Evolutionary conservation across 2,797 vertebrate species (phyloP).

Genomic region (Anas bernieri): DNA sequence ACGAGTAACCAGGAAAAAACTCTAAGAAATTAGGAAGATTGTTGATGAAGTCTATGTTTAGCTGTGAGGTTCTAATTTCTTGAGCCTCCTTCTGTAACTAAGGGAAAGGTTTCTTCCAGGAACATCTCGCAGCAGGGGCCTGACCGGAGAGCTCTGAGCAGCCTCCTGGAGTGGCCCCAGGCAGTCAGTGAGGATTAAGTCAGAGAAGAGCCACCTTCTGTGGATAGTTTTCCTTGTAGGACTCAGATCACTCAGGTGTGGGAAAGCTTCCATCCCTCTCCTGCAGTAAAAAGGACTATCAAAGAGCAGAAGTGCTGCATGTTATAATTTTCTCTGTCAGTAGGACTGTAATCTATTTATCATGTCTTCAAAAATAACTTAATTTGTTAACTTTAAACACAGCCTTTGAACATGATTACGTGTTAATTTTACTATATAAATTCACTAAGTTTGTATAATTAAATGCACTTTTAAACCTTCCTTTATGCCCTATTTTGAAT

Average conservation of each 20-base stretch:
- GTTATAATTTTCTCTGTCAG: slow-evolving; percentile 16
- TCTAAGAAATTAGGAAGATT: neutral
- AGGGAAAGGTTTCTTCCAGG: neutral
- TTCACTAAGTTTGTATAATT: neutral
- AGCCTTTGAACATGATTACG: slow-evolving; percentile 6
- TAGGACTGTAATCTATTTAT: slow-evolving; percentile 38
- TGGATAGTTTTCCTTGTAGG: neutral
- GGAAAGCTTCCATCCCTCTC: neutral
- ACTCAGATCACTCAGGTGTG: neutral
- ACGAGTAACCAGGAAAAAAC: neutral
- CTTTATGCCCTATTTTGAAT: neutral
- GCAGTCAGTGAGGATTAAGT: neutral
- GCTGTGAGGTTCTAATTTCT: neutral
- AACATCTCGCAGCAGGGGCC: neutral
- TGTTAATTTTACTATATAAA: slow-evolving; percentile 16
- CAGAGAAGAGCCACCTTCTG: neutral
- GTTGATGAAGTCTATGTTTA: neutral
- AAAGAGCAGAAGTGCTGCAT: neutral
- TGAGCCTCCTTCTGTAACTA: neutral
- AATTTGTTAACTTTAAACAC: slow-evolving; percentile 1
- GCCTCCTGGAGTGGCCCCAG: neutral
- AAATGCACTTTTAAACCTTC: neutral
- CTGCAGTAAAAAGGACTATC: neutral
- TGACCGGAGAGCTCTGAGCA: neutral
- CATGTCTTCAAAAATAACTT: slow-evolving; percentile 10